phyloP scores from a whole-genome alignment of 2,888 invertebrate species.

The Trissolcus brochymenae region DNA sequence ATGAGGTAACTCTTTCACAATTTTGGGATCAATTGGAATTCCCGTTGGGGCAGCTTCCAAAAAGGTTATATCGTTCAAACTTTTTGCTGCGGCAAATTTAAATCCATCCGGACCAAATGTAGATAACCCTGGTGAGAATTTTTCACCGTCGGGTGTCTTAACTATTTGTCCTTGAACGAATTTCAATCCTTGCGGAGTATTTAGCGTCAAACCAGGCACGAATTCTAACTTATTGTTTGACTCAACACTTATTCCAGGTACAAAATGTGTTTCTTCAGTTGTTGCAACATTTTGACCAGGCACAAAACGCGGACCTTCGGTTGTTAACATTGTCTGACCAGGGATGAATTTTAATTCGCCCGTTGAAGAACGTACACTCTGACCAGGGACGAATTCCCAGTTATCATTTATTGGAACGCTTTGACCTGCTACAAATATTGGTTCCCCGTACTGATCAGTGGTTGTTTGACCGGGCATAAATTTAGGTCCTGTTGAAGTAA shows the following conservation, averaged over 20 bases:
- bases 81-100: conserved; percentile 80
- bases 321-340: conserved; percentile 81
- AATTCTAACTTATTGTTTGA: conserved; percentile 77
- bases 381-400: conserved; percentile 83
- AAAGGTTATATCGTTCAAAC: conserved; percentile 79
- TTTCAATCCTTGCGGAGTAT: conserved; percentile 81
- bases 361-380: conserved; percentile 79
- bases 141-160: conserved; percentile 79
- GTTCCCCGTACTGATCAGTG: conserved; percentile 79
- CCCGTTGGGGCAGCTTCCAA: conserved; percentile 79
- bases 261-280: conserved; percentile 79
- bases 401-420: conserved; percentile 78
- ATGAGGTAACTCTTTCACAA: conserved; percentile 78
- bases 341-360: conserved; percentile 80
- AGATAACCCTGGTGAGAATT: conserved; percentile 81
- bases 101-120: conserved; percentile 77
- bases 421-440: conserved; percentile 81
- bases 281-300: conserved; percentile 80
- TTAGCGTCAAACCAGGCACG: conserved; percentile 81
- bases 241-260: conserved; percentile 80
- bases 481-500: conserved; percentile 75
- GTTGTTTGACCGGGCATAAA: conserved; percentile 82
- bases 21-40: conserved; percentile 78
- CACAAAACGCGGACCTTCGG: conserved; percentile 81
- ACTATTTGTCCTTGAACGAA: conserved; percentile 83